A percentile compares a stretch with the other conserved stretches of the same genome.
Evolutionary conservation across 2,113 vertebrate species (phyloP).

Genomic region (Hypocryptadius cinnamomeus): DNA sequence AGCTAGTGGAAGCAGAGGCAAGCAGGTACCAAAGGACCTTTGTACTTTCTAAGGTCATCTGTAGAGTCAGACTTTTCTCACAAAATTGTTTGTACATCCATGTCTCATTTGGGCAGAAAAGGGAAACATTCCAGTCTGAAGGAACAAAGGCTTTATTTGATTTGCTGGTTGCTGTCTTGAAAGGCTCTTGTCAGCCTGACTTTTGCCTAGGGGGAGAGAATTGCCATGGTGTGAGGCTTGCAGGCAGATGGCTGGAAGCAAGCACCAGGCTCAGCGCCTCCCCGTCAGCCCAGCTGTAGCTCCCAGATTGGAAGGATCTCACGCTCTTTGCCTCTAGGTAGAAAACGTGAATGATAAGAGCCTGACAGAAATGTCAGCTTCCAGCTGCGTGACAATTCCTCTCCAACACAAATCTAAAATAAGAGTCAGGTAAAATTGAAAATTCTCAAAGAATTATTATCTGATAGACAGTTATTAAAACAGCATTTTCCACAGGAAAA

Average conservation of each 20-base stretch:
- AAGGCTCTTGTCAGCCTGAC: constrained; percentile 52
- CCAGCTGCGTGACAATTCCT: constrained; percentile 37
- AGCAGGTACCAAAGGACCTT: constrained; percentile 35
- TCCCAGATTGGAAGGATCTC: constrained; percentile 55
- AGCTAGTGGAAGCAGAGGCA: background rate
- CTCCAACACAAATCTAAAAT: constrained; percentile 3
- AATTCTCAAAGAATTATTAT: background rate
- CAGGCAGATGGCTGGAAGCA: constrained; percentile 57
- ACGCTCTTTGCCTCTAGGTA: constrained; percentile 46
- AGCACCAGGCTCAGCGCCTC: background rate
- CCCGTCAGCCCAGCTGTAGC: constrained; percentile 39
- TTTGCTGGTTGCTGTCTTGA: constrained; percentile 50
- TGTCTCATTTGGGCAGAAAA: constrained; percentile 44
- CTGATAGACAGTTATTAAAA: constrained; percentile 30
- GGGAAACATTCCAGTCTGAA: constrained; percentile 52
- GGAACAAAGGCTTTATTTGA: constrained; percentile 56
- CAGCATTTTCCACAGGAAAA: background rate
- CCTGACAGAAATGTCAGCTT: constrained; percentile 53
- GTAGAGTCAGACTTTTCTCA: constrained; percentile 53
- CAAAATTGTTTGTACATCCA: constrained; percentile 54
- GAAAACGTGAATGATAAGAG: constrained; percentile 41
- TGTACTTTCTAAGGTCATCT: constrained; percentile 17
- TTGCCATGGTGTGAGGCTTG: constrained; percentile 39
- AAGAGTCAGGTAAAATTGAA: constrained; percentile 43
- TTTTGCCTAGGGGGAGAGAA: constrained; percentile 42